A percentile compares a stretch with the other conserved stretches of the same genome.
Evolutionary conservation across 2,113 vertebrate species (phyloP).

Genomic region (Aegithalos caudatus): DNA sequence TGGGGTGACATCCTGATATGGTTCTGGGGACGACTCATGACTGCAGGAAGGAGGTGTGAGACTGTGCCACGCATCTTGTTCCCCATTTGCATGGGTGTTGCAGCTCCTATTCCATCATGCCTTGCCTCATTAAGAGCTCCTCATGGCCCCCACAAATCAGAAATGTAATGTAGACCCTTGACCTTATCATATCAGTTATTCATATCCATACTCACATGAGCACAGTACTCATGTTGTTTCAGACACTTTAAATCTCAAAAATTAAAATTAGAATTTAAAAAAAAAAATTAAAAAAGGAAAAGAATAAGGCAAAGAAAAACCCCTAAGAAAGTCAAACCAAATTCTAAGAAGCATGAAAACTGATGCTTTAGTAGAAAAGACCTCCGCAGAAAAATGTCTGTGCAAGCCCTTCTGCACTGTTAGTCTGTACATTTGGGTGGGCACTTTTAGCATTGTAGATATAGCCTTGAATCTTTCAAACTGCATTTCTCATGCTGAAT

Average conservation of each 20-base stretch:
- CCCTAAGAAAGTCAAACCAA: background rate
- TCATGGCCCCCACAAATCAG: background rate
- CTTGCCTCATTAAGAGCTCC: background rate
- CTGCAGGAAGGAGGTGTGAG: background rate
- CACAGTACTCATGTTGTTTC: background rate
- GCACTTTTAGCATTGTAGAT: background rate
- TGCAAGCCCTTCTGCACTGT: accelerated
- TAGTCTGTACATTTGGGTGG: accelerated
- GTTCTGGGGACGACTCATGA: background rate
- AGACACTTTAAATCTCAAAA: background rate
- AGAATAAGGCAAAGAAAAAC: accelerated
- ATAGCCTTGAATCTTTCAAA: background rate
- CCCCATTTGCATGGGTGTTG: background rate
- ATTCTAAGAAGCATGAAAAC: background rate
- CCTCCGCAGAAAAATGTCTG: background rate
- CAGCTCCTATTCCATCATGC: background rate
- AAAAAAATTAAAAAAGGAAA: accelerated
- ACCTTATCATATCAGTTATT: background rate
- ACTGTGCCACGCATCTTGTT: background rate
- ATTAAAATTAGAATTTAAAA: background rate
- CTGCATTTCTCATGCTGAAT: background rate
- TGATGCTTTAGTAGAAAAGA: background rate
- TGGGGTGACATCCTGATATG: background rate
- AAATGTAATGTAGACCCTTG: background rate
- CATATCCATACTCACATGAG: background rate